A percentile compares a stretch with the other conserved stretches of the same genome.
phyloP scores from a whole-genome alignment of 2,888 invertebrate species.

The Macaria notata region DNA sequence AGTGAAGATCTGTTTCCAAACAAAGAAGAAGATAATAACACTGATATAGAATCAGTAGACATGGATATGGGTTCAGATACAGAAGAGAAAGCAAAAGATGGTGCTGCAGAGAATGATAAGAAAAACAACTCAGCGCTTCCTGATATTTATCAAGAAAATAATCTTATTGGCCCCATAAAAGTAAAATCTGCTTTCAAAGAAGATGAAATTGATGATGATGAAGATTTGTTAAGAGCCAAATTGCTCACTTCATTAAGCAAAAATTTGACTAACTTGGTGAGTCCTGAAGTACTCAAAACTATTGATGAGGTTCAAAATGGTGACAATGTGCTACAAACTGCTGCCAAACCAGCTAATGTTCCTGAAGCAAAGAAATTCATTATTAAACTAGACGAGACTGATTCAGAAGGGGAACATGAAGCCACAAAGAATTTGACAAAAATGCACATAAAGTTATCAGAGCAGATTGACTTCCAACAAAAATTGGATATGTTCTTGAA shows the following conservation, averaged over 20 bases:
- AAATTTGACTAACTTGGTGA: conserved; percentile 73
- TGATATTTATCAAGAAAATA: conserved; percentile 19
- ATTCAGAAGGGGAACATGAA: conserved; percentile 78
- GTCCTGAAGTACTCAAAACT: conserved; percentile 46
- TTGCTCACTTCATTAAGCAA: conserved; percentile 82
- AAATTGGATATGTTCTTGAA: conserved; percentile 72
- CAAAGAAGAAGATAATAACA: conserved; percentile 61
- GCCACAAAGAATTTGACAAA: conserved; percentile 76
- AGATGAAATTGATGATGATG: conserved; percentile 82
- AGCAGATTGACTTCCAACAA: conserved; percentile 70
- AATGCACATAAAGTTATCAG: conserved; percentile 74
- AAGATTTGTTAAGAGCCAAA: conserved; percentile 82
- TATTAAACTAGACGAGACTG: conserved; percentile 69
- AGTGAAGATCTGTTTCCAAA: conserved; percentile 40
- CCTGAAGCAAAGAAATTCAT: conserved; percentile 69
- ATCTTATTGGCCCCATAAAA: conserved; percentile 24
- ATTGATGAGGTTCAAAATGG: conserved; percentile 34
- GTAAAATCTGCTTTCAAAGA: conserved; percentile 35
- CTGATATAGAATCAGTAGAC: conserved; percentile 77
- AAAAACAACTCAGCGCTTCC: conserved; percentile 22
- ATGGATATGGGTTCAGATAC: conserved; percentile 77
- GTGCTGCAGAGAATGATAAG: conserved; percentile 29
- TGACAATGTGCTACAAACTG: conserved; percentile 30
- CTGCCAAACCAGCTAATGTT: conserved; percentile 28
- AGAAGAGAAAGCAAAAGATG: conserved; percentile 63